Base-by-base conservation (phyloP, 2,888 invertebrate species). In the Limenitis camilla region DNA sequence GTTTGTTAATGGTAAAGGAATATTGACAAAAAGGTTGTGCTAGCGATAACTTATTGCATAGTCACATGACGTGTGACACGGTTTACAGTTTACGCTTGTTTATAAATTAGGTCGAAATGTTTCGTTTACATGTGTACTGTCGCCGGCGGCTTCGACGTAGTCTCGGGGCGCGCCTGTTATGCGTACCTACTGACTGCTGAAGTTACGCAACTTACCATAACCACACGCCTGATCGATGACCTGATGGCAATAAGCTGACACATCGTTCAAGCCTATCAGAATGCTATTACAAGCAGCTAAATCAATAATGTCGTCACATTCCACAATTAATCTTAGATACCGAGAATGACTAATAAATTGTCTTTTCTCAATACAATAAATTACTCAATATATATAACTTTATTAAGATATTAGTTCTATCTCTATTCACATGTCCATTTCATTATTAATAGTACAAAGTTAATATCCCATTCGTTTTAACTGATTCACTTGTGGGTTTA, bases 221-320 rank as follows among this genome's bases (percentile, higher is more conserved):
- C 45, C 59, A 44, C 32, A 42, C 62, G 49, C 69, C 68, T 74
- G 71, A 73, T 72, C 68, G 72, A 75, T 65, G 61, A 59, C 61
- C 64, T 62, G 61, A 58, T 58, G 59, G 54, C 59, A 64, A 62
- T 62, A 61, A 70, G 52, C 68, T 74, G 72, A 65, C 63, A 61
- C 49, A 59, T 50, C 54, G 58, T 61, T 65, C 64, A 62, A 66
- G 61, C 65, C 60, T 62, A 56, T 55, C 55, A 58, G 35, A 52
- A 41, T 49, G 44, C 43, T 32, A 45, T 44, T 51, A 51, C 19
- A 38, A 38, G 48, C 52, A 45, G 41, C 36, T 36, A 36, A 52
- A 55, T 55, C 49, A 45, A 52, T 52, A 49, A 52, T 49, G 45
- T 46, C 36, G 42, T 33, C 33, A 45, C 32, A 40, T 45, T 42